These are phyloP conservation scores for Drosophila eugracilis DNA, from an alignment of 1,140 invertebrate species.

Conservation along the genomic window DNA sequence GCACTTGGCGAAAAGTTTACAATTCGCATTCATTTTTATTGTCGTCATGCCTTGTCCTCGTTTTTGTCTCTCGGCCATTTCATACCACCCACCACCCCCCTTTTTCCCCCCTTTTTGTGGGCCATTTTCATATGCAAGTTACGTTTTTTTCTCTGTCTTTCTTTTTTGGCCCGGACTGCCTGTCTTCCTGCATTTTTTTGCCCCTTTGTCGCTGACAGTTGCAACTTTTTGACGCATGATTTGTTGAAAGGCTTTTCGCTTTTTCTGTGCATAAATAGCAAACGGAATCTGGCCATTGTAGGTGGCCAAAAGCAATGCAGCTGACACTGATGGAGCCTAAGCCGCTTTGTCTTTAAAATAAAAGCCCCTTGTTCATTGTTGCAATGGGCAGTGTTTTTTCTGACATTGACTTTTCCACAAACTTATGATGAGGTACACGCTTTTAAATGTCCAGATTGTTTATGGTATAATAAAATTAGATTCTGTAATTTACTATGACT, in stretches of 20 bases:
- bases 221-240: conserved; percentile 81
- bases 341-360: conserved; percentile 27
- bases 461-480: neutral
- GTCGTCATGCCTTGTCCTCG: conserved; percentile 72
- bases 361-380: conserved; percentile 17
- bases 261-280: conserved; percentile 58
- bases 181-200: conserved; percentile 61
- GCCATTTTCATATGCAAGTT: conserved; percentile 70
- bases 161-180: conserved; percentile 10
- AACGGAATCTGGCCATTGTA: conserved; percentile 58
- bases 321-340: conserved; percentile 29
- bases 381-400: conserved; percentile 2
- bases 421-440: neutral
- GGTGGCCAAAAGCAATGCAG: conserved; percentile 46
- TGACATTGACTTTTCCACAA: conserved; percentile 24
- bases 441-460: neutral
- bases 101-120: conserved; percentile 17
- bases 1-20: conserved; percentile 77
- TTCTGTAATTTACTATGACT: neutral
- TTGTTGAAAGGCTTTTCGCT: conserved; percentile 77
- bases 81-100: neutral
- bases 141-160: conserved; percentile 27
- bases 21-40: conserved; percentile 81
- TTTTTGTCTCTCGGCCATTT: conserved; percentile 64
- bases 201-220: conserved; percentile 68